Conservation (phyloP, 64 coral and sea anemone species). For the Stichodactyla mertensii region DNA sequence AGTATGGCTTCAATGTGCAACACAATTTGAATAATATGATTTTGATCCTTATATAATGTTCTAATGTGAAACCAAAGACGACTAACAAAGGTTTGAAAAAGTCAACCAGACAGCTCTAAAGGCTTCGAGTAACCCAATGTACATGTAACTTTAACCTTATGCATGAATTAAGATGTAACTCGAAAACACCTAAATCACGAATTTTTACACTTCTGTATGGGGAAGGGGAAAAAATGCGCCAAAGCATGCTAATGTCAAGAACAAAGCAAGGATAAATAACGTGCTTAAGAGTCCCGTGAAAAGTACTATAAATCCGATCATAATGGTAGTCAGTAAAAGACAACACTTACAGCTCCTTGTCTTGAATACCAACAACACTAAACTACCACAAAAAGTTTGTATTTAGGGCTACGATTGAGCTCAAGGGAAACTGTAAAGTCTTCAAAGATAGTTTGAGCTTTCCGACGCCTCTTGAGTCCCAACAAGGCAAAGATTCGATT, state of each 20-base stretch:
- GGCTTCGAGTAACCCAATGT: not conserved
- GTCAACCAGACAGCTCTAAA: not conserved
- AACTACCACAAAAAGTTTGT: constrained; percentile 12
- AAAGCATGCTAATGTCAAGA: not conserved
- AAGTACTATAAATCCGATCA: not conserved
- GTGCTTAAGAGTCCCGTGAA: not conserved
- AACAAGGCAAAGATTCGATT: not conserved
- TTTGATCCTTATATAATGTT: not conserved
- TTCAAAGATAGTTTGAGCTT: not conserved
- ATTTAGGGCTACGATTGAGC: not conserved
- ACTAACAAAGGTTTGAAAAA: not conserved
- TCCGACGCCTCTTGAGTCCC: not conserved
- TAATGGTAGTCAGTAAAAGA: not conserved
- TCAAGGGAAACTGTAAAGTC: not conserved
- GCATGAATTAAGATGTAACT: constrained; percentile 9
- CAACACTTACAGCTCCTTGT: constrained; percentile 10
- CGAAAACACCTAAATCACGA: not conserved
- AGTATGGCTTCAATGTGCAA: not conserved
- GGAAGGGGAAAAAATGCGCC: not conserved
- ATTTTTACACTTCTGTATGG: not conserved
- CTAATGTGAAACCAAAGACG: not conserved
- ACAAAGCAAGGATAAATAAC: constrained; percentile 2
- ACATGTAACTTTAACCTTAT: not conserved
- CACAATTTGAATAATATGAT: not conserved
- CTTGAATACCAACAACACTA: constrained; percentile 14